phyloP scores from a whole-genome alignment of 2,113 vertebrate genomes.

The Canis aureus region DNA sequence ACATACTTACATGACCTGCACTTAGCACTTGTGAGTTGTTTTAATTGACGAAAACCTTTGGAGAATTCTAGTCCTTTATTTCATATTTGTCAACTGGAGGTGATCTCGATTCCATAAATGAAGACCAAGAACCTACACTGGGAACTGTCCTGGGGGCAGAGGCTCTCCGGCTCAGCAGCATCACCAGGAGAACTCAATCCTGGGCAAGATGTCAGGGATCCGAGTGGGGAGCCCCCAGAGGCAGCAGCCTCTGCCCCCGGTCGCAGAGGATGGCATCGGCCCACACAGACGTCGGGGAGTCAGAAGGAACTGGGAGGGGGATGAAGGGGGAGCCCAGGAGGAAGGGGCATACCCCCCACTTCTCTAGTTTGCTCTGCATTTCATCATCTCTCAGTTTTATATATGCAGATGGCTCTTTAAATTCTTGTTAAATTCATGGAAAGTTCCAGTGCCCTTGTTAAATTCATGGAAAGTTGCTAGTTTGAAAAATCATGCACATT shows the following conservation, averaged over 20 bases:
- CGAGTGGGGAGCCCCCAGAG: background rate
- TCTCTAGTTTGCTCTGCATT: background rate
- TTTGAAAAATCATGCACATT: background rate
- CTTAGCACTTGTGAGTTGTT: background rate
- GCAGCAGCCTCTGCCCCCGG: too few relatives aligned
- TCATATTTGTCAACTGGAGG: background rate
- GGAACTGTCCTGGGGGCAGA: background rate
- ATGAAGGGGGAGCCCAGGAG: background rate
- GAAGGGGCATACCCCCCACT: fast-evolving
- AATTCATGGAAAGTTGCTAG: background rate
- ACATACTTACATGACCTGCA: fast-evolving
- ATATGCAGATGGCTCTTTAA: background rate
- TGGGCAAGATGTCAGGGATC: background rate
- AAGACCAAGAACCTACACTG: background rate
- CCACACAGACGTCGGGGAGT: background rate
- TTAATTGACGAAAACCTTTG: background rate
- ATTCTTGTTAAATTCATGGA: background rate
- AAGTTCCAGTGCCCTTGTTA: background rate
- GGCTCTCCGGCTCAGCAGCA: background rate
- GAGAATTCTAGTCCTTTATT: background rate
- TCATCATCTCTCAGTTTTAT: background rate
- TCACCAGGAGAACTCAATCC: background rate
- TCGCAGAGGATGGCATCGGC: fast-evolving
- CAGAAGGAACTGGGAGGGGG: background rate
- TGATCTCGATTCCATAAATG: background rate